Conservation (phyloP, 2,888 invertebrate species). For the Callyntrura guangdongensis region DNA sequence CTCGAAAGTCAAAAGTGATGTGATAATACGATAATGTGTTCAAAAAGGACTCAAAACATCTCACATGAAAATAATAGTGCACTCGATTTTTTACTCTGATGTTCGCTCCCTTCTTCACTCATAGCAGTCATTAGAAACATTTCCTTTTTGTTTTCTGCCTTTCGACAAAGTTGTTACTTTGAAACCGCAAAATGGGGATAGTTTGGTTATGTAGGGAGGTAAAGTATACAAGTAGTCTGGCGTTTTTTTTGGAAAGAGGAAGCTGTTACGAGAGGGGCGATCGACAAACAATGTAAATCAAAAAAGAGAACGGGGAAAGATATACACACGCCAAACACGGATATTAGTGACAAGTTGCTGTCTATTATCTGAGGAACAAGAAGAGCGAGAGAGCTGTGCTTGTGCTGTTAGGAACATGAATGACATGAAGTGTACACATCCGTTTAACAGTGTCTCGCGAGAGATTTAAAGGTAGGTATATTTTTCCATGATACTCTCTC, state of each 20-base stretch:
- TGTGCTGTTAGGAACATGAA: slow-evolving; percentile 44
- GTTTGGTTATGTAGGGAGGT: not conserved
- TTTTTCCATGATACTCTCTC: slow-evolving; percentile 55
- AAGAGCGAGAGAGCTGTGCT: not conserved
- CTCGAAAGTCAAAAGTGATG: not conserved
- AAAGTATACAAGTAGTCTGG: not conserved
- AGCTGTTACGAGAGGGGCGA: not conserved
- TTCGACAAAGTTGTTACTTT: not conserved
- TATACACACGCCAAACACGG: not conserved
- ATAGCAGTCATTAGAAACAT: not conserved
- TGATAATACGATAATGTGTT: slow-evolving; percentile 18
- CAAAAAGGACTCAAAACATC: slow-evolving; percentile 18
- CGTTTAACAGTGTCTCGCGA: slow-evolving; percentile 36
- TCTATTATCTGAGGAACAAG: not conserved
- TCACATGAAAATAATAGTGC: not conserved
- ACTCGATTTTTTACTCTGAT: not conserved
- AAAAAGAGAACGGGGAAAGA: not conserved
- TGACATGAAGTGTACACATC: slow-evolving; percentile 59
- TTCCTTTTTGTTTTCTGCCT: not conserved
- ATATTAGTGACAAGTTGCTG: not conserved
- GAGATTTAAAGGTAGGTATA: not conserved
- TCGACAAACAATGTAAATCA: not conserved
- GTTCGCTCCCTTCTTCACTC: not conserved
- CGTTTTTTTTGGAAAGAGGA: not conserved
- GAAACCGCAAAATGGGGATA: not conserved